Base-by-base conservation (phyloP, 2,888 invertebrate species). In the Amblyjoppa proteus region DNA sequence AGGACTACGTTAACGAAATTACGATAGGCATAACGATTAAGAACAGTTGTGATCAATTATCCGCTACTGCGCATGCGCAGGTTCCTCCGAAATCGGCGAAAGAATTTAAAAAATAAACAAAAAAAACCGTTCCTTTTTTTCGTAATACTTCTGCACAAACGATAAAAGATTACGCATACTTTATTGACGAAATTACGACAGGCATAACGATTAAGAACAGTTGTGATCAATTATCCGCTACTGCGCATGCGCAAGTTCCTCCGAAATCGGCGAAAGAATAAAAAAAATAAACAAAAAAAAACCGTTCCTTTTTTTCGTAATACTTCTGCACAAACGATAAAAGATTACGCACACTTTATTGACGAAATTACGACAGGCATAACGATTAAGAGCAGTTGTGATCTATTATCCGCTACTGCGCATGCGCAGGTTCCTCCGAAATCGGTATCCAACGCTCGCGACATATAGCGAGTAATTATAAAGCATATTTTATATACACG, bases 381-480 rank as follows among this genome's bases (percentile, higher is more conserved):
- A 58, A 58, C 11, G 1, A 58, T 28, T 28, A 28, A 25, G 28
- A 58, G 28, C 13, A 13, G 31, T 31, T n/a, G 34, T 1, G 2
- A 31, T 31, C n/a, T 2, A 34, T n/a, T 16, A 64, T 64, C 16
- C 28, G 2, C 28, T 16, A 28, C 6, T 34, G 31, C 16, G 34
- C 61, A 64, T 34, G 28, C 34, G 61, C 31, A 31, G 16, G 16
- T 34, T n/a, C n/a, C 11, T 34, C 34, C 13, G 28, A 16, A 74
- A 74, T 74, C 74, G 45, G 45, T 74, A 13, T 31, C 3, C 31
- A 9, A 31, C 28, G 61, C 45, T 41, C 56, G 74, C 9, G 49
- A 4, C 4, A 31, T 11, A 74, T 74, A 13, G 3, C n/a, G 9
- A 83, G 68, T 68, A 58, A 77, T 78, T 68, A 83, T 58, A 74